Conservation (phyloP, 2,888 invertebrate species). For the Carterocephalus palaemon region DNA sequence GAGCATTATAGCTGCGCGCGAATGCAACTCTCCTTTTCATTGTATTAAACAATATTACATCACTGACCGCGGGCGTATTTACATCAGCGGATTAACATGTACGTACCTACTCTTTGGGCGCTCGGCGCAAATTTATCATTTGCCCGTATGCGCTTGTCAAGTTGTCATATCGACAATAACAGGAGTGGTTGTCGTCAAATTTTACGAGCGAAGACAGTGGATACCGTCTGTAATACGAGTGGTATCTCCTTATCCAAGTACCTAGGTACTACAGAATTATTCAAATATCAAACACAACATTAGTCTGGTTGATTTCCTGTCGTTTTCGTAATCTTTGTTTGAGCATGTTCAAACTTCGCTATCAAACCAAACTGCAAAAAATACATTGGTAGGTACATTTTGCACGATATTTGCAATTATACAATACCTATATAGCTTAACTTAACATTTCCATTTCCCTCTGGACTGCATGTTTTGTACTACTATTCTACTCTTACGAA, state of each 20-base stretch:
- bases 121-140: conserved; percentile 10
- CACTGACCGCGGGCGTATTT: conserved; percentile 48
- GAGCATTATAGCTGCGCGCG: conserved; percentile 54
- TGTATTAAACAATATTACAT: conserved; percentile 58
- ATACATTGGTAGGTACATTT: conserved; percentile 11
- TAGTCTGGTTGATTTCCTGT: conserved; percentile 25
- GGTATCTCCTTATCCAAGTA: conserved; percentile 12
- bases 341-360: conserved; percentile 3
- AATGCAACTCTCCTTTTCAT: conserved; percentile 63
- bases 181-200: conserved; percentile 20
- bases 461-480: too few relatives aligned
- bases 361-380: conserved; percentile 13
- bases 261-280: conserved; percentile 5
- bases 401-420: conserved; percentile 7
- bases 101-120: conserved; percentile 28
- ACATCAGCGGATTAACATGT: conserved; percentile 52
- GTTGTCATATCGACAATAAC: conserved; percentile 27
- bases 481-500: too few relatives aligned
- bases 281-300: conserved; percentile 20
- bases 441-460: too few relatives aligned
- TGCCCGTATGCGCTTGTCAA: conserved; percentile 21
- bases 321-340: conserved; percentile 16
- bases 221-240: conserved; percentile 14
- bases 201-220: conserved; percentile 8
- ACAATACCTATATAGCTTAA: too few relatives aligned